phyloP scores from a whole-genome alignment of 2,888 invertebrate genomes.

The Caenorhabditis macrosperma region DNA sequence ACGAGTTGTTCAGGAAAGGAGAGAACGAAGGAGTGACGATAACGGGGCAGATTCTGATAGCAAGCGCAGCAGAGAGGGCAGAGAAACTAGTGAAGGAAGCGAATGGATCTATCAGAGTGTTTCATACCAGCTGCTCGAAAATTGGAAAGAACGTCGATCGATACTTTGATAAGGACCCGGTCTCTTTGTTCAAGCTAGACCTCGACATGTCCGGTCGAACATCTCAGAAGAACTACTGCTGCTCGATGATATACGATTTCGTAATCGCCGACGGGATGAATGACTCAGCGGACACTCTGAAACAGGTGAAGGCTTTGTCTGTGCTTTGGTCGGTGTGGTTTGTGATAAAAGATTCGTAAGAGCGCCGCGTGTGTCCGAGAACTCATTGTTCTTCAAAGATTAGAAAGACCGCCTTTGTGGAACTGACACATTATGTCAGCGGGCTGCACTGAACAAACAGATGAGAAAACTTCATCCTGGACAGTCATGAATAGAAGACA shows the following conservation, averaged over 20 bases:
- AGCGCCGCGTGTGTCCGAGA: not conserved
- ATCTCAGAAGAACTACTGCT: constrained; percentile 1
- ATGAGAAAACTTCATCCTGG: constrained; percentile 12
- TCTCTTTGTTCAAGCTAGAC: constrained; percentile 63
- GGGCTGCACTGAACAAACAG: constrained; percentile 22
- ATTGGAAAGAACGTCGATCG: constrained; percentile 95
- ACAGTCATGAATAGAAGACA: not conserved
- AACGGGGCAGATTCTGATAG: constrained; percentile 69
- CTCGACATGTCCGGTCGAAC: constrained; percentile 64
- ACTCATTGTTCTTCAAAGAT: constrained; percentile 11
- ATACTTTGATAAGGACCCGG: constrained; percentile 60
- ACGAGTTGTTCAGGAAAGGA: constrained; percentile 46
- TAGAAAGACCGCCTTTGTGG: not conserved
- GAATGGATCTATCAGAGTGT: constrained; percentile 31
- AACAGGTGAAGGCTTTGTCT: constrained; percentile 62
- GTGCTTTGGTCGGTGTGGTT: constrained; percentile 1
- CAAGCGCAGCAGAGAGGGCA: constrained; percentile 34
- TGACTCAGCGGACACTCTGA: constrained; percentile 65
- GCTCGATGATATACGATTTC: constrained; percentile 56
- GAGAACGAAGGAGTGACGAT: constrained; percentile 57
- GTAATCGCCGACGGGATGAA: constrained; percentile 59
- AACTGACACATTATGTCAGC: constrained; percentile 25
- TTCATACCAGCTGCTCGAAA: constrained; percentile 90
- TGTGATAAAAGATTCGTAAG: not conserved
- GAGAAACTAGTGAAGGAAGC: constrained; percentile 44